Base-by-base conservation (phyloP, 2,797 vertebrate species). In the Bradypodion ventrale region DNA sequence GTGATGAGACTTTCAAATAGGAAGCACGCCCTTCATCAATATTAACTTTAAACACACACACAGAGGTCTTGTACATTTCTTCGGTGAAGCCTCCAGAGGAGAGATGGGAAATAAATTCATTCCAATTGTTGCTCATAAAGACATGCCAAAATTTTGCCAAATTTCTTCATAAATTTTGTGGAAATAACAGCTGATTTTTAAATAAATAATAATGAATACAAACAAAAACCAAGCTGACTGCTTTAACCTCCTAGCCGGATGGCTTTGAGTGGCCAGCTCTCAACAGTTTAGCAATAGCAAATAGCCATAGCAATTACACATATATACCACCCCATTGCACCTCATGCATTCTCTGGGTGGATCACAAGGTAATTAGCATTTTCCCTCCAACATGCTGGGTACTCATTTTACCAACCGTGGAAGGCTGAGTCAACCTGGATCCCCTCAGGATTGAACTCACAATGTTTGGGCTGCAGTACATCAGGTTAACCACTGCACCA, bases 1-100 rank as follows among this genome's bases (percentile, higher is more conserved):
- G 89, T 94, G 94, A 93, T 29, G 37, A 78, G 90, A 92, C 93
- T 94, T 66, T 84, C 79, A 92, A 94, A 37, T 3, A 90, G 80
- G 59, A 76, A 78, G 4, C 21, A 25, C 0, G 32, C 79, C 70
- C 75, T 86, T 35, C 75, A 59, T 21, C 16, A 13, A 19, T 40
- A 62, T 32, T 35, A 44, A 25, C 21, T 19, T 62, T 72, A 27
- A 35, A 42, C 27, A 56, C 52, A 15, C 52, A 19, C 52, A 5
- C 52, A n/a, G n/a, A n/a, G n/a, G n/a, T n/a, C 49, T 9, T 52
- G 9, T 56, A 56, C 10, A 6, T 35, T 49, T 82, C 79, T 52
- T 35, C 3, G 32, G 37, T 10, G 32, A 73, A 52, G 59, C 75
- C 6, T 52, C 68, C 15, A 49, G n/a, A 65, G n/a, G 7, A n/a